Evolutionary conservation across 2,113 vertebrate species (phyloP).

Genomic region (Hemibagrus wyckioides): DNA sequence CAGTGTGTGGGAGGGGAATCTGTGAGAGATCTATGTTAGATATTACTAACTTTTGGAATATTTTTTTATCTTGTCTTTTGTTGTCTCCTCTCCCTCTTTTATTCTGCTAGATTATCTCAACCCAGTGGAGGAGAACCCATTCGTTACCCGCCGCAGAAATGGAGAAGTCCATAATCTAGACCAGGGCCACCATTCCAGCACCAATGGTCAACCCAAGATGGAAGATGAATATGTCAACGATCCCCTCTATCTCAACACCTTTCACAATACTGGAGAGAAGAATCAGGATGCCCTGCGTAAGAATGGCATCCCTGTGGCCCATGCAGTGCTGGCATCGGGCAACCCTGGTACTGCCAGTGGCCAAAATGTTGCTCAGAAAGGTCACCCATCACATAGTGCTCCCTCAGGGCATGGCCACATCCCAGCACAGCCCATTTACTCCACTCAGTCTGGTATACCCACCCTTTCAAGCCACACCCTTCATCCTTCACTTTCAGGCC

Average conservation of each 20-base stretch:
- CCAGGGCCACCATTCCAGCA: slow-evolving; percentile 81
- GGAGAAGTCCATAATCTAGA: slow-evolving; percentile 87
- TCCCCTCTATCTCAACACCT: slow-evolving; percentile 95
- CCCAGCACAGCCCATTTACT: slow-evolving; percentile 58
- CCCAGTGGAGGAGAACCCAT: slow-evolving; percentile 95
- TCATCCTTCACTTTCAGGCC: slow-evolving; percentile 71
- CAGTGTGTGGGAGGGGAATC: background rate
- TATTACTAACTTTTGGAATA: background rate
- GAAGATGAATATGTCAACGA: slow-evolving; percentile 94
- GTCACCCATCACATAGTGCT: slow-evolving; percentile 54
- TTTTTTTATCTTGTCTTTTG: background rate
- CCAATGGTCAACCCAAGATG: slow-evolving; percentile 76
- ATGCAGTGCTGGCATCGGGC: slow-evolving; percentile 60
- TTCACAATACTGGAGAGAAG: slow-evolving; percentile 81
- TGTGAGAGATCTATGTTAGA: slow-evolving; percentile 13
- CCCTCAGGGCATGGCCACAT: slow-evolving; percentile 64
- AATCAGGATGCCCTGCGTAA: slow-evolving; percentile 77
- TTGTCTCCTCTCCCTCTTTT: background rate
- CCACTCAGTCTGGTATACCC: slow-evolving; percentile 65
- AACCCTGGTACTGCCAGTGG: slow-evolving; percentile 16
- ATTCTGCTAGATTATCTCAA: slow-evolving; percentile 82
- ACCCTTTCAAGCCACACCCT: slow-evolving; percentile 71
- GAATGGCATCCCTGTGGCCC: slow-evolving; percentile 69
- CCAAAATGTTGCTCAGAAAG: slow-evolving; percentile 50
- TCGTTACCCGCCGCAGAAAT: slow-evolving; percentile 89